Evolutionary conservation across 2,888 invertebrate genomes (phyloP).

Genomic region (Pachymerium ferrugineum): DNA sequence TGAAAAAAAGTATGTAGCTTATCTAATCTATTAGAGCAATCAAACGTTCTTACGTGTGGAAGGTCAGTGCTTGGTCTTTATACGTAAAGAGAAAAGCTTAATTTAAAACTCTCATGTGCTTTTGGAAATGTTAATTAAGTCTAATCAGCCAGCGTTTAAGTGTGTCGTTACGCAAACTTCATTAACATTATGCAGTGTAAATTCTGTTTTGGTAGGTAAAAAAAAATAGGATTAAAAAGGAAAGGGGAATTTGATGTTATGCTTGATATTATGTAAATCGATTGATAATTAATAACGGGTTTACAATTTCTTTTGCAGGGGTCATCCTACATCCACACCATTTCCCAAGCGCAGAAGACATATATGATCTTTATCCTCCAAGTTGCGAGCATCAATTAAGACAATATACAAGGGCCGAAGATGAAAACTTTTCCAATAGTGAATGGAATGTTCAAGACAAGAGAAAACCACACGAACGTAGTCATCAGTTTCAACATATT

Average conservation of each 20-base stretch:
- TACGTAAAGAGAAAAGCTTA: not conserved
- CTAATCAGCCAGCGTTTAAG: conserved; percentile 19
- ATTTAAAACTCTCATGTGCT: conserved; percentile 14
- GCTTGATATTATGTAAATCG: too few relatives aligned
- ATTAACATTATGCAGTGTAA: conserved; percentile 1
- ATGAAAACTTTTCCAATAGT: conserved; percentile 25
- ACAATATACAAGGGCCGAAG: not conserved
- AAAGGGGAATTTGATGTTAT: too few relatives aligned
- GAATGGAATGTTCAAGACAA: conserved; percentile 29
- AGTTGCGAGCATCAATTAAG: not conserved
- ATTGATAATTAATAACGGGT: too few relatives aligned
- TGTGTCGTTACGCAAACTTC: conserved; percentile 16
- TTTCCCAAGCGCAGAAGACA: conserved; percentile 31
- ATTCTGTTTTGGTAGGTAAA: not conserved
- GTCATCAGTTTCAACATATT: conserved; percentile 14
- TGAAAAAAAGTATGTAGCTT: not conserved
- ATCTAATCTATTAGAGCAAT: conserved; percentile 9
- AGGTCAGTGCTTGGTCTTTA: not conserved
- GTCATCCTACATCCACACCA: conserved; percentile 19
- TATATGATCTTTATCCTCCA: conserved; percentile 19
- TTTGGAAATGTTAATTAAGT: conserved; percentile 10
- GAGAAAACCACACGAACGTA: not conserved
- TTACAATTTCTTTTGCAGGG: too few relatives aligned
- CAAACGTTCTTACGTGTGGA: not conserved
- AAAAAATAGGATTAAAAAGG: not conserved